Evolutionary conservation across 1,140 invertebrate genomes (phyloP).

Genomic region (Aphidius gifuensis): DNA sequence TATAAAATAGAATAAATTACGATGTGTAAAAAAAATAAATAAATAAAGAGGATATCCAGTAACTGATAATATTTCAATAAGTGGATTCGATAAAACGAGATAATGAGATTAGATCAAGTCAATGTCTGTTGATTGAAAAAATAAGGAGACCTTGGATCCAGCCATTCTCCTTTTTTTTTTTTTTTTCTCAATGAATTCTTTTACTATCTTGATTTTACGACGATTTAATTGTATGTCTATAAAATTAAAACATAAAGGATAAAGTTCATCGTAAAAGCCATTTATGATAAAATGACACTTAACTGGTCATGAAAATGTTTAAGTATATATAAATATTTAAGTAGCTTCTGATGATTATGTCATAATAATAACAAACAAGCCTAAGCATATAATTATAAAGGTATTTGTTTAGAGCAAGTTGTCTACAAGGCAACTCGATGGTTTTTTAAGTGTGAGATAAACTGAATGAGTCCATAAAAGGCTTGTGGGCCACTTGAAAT

Average conservation of each 20-base stretch:
- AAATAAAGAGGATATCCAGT: no score
- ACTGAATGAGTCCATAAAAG: slow-evolving; percentile 11
- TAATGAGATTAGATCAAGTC: no score
- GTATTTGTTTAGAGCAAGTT: no score
- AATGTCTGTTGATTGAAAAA: no score
- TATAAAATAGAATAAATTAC: no score
- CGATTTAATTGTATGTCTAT: slow-evolving; percentile 49
- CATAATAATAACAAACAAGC: no score
- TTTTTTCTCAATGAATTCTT: slow-evolving; percentile 1
- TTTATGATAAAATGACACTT: slow-evolving; percentile 35
- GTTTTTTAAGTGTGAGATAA: slow-evolving; percentile 6
- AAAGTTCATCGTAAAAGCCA: slow-evolving; percentile 41
- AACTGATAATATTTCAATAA: no score
- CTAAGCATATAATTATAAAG: no score
- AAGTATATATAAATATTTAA: background rate
- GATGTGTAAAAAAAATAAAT: no score
- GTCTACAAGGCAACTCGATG: background rate
- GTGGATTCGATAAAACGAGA: no score
- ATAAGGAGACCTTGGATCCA: no score
- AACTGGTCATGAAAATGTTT: slow-evolving; percentile 22
- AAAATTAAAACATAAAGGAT: slow-evolving; percentile 49
- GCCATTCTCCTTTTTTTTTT: background rate
- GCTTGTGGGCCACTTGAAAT: slow-evolving; percentile 10
- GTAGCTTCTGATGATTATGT: no score
- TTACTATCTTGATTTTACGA: slow-evolving; percentile 40